Base-by-base conservation (phyloP, 1,140 invertebrate species). In the Aphelinus certus region DNA sequence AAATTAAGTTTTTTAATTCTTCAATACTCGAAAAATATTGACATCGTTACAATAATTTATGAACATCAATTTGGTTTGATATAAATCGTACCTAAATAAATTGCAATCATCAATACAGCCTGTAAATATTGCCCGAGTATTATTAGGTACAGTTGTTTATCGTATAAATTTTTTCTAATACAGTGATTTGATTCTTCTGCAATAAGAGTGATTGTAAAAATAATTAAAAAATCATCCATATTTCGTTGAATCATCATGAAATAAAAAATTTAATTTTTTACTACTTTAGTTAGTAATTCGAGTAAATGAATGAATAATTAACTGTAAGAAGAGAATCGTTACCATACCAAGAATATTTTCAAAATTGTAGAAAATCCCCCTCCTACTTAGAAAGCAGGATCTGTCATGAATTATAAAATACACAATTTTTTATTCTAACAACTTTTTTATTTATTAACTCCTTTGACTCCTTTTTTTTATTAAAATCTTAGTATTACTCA, bases 111-210 rank as follows among this genome's bases (percentile, higher is more conserved):
- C 69, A 4, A 62, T 57, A 47, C 4, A 62, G 3, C 51, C 48
- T 68, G 61, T 58, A 74, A 74, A 62, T 68, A 74, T 47, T 74
- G 42, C 10, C 55, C 55, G 62, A 49, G 45, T 61, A 68, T 73
- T 66, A 66, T 58, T 73, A 73, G 55, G 47, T 73, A 5, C 66
- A 66, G 60, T 65, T 51, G 26, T 26, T 26, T 26, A 26, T 26
- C 26, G 26, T 26, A 26, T 26, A 26, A 26, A 26, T 26, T 26
- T 26, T 26, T 26, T 26, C 26, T 26, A 26, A 26, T 26, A 26
- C 26, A 26, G 26, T 26, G 26, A 26, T 26, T 26, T 26, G 26
- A 26, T 26, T 26, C 26, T 26, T 26, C 26, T 26, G 26, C 26
- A 26, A 26, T 26, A 26, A 26, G 26, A 26, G 26, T 26, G 26